Evolutionary conservation across 2,113 vertebrate genomes (phyloP), one percentile per base, ranked within the genome.

Genomic region (Antennarius striatus): DNA sequence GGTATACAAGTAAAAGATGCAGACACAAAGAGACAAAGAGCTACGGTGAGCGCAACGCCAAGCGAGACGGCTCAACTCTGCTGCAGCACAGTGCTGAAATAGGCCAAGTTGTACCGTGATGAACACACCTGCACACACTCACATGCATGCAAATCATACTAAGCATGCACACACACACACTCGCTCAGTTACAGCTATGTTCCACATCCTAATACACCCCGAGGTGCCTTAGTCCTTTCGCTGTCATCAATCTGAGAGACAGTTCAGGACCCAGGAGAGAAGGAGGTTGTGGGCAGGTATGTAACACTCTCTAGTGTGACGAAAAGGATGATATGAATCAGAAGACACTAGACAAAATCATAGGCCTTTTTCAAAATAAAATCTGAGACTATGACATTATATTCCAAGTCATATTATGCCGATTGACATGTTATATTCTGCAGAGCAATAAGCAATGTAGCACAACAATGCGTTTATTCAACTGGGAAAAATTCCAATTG

Each of bases 21-120:
- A 84, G 82, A 87, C 82, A 90, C 82, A 86, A 87, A 89, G 87
- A 86, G 81, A 86, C 82, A 88, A 87, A 91, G 85, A 81, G 72
- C 39, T 50, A 58, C 66, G 59, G 64, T 22, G 48, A 58, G 47
- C 1, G 46, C 69, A 67, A 30, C 29, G 3, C 40, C 3, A 68
- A 74, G 52, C 22, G 39, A 80, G 68, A 71, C 68, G 39, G 56
- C 56, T 57, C 53, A 42, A 52, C 69, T 66, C 71, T 76, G 40
- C 67, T 51, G 55, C 71, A 68, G 47, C 39, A 28, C 13, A 55
- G 22, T 70, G 66, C 69, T 68, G 66, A 79, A 83, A 78, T 32
- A 74, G 50, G 39, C 47, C 59, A 68, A 74, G 54, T 59, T 71
- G 54, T 12, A 6, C 4, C 47, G 28, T 12, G 39, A 68, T 14